Conservation (phyloP, 2,113 vertebrate genomes). For the Colaptes auratus region DNA sequence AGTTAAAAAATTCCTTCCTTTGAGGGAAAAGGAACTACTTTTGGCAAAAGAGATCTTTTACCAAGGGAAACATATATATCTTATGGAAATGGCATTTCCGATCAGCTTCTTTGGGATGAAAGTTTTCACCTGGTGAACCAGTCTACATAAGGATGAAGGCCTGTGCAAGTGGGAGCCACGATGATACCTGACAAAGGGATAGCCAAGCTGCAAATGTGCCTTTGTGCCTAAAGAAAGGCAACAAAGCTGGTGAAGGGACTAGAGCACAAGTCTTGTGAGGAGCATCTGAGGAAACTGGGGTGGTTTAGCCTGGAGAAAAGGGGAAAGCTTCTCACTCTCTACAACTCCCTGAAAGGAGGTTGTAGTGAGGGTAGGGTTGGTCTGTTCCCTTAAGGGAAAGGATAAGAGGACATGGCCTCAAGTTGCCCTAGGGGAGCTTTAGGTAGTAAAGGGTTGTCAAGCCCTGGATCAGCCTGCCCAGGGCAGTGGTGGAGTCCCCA, state of each 20-base stretch:
- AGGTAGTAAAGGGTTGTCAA: background rate
- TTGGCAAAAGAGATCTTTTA: background rate
- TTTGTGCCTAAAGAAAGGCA: too few relatives aligned
- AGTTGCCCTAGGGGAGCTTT: too few relatives aligned
- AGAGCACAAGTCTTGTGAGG: too few relatives aligned
- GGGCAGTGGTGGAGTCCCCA: background rate
- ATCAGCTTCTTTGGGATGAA: background rate
- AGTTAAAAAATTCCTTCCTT: too few relatives aligned
- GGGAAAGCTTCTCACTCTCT: too few relatives aligned
- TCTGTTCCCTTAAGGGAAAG: too few relatives aligned
- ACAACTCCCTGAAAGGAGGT: too few relatives aligned
- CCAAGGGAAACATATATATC: background rate
- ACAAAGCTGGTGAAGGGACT: too few relatives aligned
- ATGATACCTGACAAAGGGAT: background rate
- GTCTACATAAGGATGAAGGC: accelerated
- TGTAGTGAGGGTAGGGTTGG: too few relatives aligned
- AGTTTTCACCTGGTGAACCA: background rate
- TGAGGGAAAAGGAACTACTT: background rate
- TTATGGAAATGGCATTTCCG: background rate
- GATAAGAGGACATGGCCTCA: background rate
- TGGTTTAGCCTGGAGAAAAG: too few relatives aligned
- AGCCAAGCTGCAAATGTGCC: background rate
- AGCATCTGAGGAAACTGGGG: too few relatives aligned
- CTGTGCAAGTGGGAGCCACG: accelerated
- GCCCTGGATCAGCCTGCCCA: background rate